phyloP scores from a whole-genome alignment of 2,113 vertebrate genomes.

The Megaceryle torquata region DNA sequence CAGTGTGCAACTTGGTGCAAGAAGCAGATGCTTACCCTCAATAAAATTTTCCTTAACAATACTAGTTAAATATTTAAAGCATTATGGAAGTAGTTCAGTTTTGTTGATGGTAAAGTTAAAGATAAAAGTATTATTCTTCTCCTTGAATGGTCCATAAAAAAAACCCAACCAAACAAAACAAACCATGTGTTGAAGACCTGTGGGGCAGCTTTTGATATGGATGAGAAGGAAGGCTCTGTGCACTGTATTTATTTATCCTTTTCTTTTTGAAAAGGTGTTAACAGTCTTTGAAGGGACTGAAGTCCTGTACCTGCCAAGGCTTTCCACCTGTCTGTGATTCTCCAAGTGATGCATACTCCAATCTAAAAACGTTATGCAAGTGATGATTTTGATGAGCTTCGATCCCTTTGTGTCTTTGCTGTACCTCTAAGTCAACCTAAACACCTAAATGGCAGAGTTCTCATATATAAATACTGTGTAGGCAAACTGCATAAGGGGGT shows the following conservation, averaged over 20 bases:
- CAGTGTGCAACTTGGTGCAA: neutral
- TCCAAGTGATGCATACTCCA: neutral
- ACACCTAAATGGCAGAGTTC: neutral
- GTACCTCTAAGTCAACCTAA: neutral
- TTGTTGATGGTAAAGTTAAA: neutral
- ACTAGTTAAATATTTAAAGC: neutral
- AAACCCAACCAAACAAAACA: neutral
- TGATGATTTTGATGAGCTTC: neutral
- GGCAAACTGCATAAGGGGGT: neutral
- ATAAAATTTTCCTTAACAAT: neutral
- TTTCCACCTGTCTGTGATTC: neutral
- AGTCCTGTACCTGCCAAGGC: neutral
- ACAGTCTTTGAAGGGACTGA: neutral
- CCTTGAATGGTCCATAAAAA: neutral
- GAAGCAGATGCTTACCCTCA: neutral
- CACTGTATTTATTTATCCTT: neutral
- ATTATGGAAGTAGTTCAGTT: neutral
- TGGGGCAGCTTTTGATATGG: neutral
- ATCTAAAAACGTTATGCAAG: neutral
- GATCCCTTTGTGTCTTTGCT: neutral
- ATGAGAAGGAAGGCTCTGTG: neutral
- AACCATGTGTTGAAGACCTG: neutral
- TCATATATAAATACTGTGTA: accelerated
- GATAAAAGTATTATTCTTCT: neutral
- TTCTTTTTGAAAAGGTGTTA: neutral